A percentile compares a stretch with the other conserved stretches of the same genome.
phyloP scores from a whole-genome alignment of 23 tunicate species.

The Phallusia fumigata region DNA sequence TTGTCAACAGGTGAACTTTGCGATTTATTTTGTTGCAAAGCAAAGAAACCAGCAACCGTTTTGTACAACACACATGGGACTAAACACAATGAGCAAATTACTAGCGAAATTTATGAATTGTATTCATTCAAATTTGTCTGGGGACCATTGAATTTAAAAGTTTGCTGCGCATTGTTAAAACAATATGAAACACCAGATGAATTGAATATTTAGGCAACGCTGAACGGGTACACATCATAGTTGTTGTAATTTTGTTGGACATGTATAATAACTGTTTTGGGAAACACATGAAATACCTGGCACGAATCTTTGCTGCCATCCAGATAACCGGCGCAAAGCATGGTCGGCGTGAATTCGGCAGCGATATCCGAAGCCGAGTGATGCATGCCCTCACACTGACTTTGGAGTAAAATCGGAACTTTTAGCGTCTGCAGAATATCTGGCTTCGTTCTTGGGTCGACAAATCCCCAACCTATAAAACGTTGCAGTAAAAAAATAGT shows the following conservation, averaged over 20 bases:
- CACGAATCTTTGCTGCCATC: slow-evolving; percentile 26
- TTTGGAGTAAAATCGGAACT: slow-evolving; percentile 21
- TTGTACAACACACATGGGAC: too few relatives aligned
- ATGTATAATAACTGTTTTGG: too few relatives aligned
- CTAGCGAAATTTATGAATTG: too few relatives aligned
- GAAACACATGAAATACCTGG: slow-evolving; percentile 27
- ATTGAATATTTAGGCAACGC: neutral
- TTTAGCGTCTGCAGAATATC: slow-evolving; percentile 22
- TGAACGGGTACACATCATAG: neutral
- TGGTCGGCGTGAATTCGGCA: neutral
- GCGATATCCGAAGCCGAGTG: neutral
- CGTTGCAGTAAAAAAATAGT: neutral
- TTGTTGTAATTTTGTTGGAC: neutral
- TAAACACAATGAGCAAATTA: too few relatives aligned
- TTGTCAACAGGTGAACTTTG: too few relatives aligned
- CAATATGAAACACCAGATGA: neutral
- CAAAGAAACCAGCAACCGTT: too few relatives aligned
- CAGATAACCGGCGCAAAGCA: slow-evolving; percentile 38
- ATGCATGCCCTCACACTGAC: slow-evolving; percentile 28
- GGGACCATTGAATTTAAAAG: neutral
- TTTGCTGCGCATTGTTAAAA: neutral
- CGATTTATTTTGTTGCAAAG: too few relatives aligned
- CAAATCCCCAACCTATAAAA: slow-evolving; percentile 38
- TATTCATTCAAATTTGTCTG: too few relatives aligned
- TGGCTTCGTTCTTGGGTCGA: slow-evolving; percentile 11